Base-by-base conservation (phyloP, 2,888 invertebrate species). In the Morpho helenor region DNA sequence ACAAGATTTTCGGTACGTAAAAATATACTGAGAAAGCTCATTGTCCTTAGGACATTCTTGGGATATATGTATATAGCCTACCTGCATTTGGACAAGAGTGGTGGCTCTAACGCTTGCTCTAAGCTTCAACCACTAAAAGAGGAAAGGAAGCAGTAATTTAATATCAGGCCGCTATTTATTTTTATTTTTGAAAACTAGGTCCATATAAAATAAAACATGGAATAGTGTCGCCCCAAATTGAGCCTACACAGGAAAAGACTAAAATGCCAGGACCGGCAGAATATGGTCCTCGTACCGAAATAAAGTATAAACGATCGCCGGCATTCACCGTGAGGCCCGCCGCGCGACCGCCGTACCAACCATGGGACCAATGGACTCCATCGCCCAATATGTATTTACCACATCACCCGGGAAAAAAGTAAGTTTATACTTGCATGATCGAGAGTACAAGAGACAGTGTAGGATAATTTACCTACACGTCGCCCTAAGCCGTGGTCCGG, bases 301-400 rank as follows among this genome's bases (percentile, higher is more conserved):
- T 67, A 0, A 64, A 62, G 3, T 68, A 70, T 49, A 86, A 80
- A 56, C 68, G 73, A 2, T 68, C 76, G 0, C 87, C 88, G 0
- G 80, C 80, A 0, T 87, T 80, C 67, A 70, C 73, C n/a, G 63
- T 83, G 61, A 70, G 73, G 16, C 69, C 66, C 0, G 72, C 76
- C 0, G 78, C 81, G 0, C 71, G 68, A 9, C 82, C 83, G 0
- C 74, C 73, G 0, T 84, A 77, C 60, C 65, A 78, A 54, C 64
- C 84, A 0, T 75, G 73, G 68, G 85, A 85, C 48, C 71, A 75
- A 69, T 88, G 88, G 88, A 85, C 85, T 0, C 82, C 86, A 0
- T 76, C 87, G 2, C 77, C 87, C 3, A 88, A 87, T 64, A 83
- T 87, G 83, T 87, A 87, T 66, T 74, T 69, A 6, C 87, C 88